Conservation (phyloP, 2,888 invertebrate genomes). For the Mellilla xanthometata region DNA sequence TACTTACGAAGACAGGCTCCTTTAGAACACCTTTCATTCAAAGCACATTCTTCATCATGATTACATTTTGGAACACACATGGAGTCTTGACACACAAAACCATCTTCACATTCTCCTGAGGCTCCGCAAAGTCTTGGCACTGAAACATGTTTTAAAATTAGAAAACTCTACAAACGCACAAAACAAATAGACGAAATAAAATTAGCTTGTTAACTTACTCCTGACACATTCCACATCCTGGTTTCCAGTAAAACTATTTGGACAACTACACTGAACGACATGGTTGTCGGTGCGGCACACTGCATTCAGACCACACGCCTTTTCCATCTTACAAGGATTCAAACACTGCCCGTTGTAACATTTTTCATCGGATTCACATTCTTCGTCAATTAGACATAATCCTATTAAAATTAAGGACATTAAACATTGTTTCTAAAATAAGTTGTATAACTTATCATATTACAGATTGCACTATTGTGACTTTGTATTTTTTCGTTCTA, state of each 20-base stretch:
- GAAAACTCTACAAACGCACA: not conserved
- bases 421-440: not conserved
- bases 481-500: no score
- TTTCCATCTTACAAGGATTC: slow-evolving; percentile 89
- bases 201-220: slow-evolving; percentile 79
- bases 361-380: slow-evolving; percentile 90
- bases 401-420: slow-evolving; percentile 72
- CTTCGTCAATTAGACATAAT: slow-evolving; percentile 89
- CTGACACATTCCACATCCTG: slow-evolving; percentile 92
- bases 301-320: slow-evolving; percentile 93
- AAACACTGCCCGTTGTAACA: slow-evolving; percentile 92
- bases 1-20: slow-evolving; percentile 90
- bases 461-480: no score
- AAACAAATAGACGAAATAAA: not conserved
- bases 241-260: slow-evolving; percentile 93
- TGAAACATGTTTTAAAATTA: slow-evolving; percentile 49
- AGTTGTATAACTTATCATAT: no score
- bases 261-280: slow-evolving; percentile 91
- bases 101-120: slow-evolving; percentile 87
- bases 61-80: slow-evolving; percentile 91
- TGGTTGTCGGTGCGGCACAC: slow-evolving; percentile 88
- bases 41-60: slow-evolving; percentile 91
- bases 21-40: slow-evolving; percentile 93
- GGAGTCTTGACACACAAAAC: slow-evolving; percentile 89
- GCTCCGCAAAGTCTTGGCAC: slow-evolving; percentile 90